Base-by-base conservation (phyloP, 2,888 invertebrate species). In the Mallateleia sp. region DNA sequence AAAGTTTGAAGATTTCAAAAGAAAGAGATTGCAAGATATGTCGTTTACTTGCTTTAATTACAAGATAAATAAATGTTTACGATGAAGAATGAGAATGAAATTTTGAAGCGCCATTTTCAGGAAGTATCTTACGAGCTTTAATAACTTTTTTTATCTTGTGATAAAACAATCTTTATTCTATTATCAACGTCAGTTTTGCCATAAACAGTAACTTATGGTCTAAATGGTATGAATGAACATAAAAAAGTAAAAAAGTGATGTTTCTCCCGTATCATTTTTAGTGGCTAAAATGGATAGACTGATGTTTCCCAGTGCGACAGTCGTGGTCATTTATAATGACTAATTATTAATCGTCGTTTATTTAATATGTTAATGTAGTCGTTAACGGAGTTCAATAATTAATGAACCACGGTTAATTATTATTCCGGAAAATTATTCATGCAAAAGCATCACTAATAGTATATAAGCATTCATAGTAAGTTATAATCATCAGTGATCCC, bases 401-500 rank as follows among this genome's bases (percentile, higher is more conserved):
- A 47, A 66, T 28, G 14, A 42, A 32, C n/a, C 45, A 45, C 9
- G 32, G 28, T 52, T 50, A 67, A 52, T 67, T 67, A 52, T 32
- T 52, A 67, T 67, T 66, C 66, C 28, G 50, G 22, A 28, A 50
- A 66, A 50, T 66, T 66, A 50, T 32, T 18, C 22, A 20, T n/a
- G 24, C 20, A 52, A 52, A 52, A 32, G 67, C 52, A 18, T 34
- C 52, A 8, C 52, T 32, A 32, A 20, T 32, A 15, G 22, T 52
- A 20, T 52, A 52, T 22, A 32, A 52, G 15, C 22, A 52, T 50
- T 52, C 52, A 52, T 32, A n/a, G 34, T 52, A 67, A 52, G 52
- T 67, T 34, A 67, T 47, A 52, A 67, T 67, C 22, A 67, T 34
- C 50, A 18, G 2, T 67, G 34, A 67, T 67, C 22, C 22, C 52